Conservation (phyloP, 2,113 vertebrate genomes). For the Acinonyx jubatus region DNA sequence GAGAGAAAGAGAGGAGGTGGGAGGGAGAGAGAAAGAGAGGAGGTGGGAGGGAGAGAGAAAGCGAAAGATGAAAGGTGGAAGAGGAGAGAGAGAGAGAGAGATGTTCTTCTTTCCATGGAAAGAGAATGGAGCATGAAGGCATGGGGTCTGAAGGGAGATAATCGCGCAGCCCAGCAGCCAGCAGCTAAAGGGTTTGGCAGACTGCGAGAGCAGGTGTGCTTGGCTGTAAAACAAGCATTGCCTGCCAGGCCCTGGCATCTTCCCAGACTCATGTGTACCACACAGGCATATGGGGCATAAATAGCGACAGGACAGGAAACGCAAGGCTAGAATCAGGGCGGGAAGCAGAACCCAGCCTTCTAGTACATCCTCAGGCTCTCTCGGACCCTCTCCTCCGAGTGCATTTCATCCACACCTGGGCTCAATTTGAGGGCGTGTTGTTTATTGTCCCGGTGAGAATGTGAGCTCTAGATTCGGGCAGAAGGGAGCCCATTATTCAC, state of each 20-base stretch:
- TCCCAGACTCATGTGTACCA: not conserved
- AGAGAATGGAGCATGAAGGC: not conserved
- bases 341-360: not conserved
- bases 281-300: conserved; percentile 40
- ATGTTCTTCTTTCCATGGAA: not conserved
- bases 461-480: not conserved
- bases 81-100: not conserved
- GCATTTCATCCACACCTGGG: not conserved
- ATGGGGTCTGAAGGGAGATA: not conserved
- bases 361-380: not conserved
- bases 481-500: not conserved
- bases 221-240: conserved; percentile 62
- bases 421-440: not conserved
- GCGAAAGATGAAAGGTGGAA: not conserved
- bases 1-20: not conserved
- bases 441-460: not conserved
- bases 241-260: conserved; percentile 47
- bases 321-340: not conserved
- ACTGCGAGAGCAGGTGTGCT: conserved; percentile 67
- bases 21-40: not conserved
- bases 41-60: no score
- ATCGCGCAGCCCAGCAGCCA: conserved; percentile 46
- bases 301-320: not conserved
- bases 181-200: conserved; percentile 58
- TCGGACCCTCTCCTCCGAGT: not conserved